These are phyloP conservation scores for Sebastes diploproa DNA, from an alignment of 2,797 vertebrate species.

Conservation along the genomic window DNA sequence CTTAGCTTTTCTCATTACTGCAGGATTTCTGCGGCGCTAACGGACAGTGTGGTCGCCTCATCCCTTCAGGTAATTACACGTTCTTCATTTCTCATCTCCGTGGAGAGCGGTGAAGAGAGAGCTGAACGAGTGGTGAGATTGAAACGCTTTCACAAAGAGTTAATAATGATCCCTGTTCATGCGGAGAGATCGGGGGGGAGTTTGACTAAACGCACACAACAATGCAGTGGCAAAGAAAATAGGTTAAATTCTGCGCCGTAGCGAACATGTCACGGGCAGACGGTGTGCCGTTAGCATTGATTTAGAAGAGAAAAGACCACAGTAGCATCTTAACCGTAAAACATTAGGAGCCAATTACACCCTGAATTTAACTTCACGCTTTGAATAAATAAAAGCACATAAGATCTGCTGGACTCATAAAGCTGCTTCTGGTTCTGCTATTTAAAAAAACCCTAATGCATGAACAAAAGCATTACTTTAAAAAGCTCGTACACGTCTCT, in stretches of 20 bases:
- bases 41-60: slow-evolving; percentile 30
- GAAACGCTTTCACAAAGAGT: slow-evolving; percentile 28
- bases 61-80: slow-evolving; percentile 61
- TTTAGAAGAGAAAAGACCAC: not conserved
- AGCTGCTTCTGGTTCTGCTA: not conserved
- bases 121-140: slow-evolving; percentile 19
- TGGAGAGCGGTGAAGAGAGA: slow-evolving; percentile 21
- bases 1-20: slow-evolving; percentile 67
- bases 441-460: not conserved
- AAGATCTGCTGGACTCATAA: not conserved
- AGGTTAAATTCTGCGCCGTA: not conserved
- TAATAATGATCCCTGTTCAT: slow-evolving; percentile 31
- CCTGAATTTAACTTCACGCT: not conserved
- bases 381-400: not conserved
- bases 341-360: not conserved
- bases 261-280: not conserved
- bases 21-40: slow-evolving; percentile 45
- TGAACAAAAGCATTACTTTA: not conserved
- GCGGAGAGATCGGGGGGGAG: not conserved
- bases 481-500: not conserved
- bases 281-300: not conserved
- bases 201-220: slow-evolving; percentile 12
- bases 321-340: not conserved
- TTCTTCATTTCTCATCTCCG: slow-evolving; percentile 47
- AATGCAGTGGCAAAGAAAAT: not conserved